Evolutionary conservation across 2,888 invertebrate genomes (phyloP), one percentile per base, ranked within the genome.

Genomic region (Pomacea canaliculata): DNA sequence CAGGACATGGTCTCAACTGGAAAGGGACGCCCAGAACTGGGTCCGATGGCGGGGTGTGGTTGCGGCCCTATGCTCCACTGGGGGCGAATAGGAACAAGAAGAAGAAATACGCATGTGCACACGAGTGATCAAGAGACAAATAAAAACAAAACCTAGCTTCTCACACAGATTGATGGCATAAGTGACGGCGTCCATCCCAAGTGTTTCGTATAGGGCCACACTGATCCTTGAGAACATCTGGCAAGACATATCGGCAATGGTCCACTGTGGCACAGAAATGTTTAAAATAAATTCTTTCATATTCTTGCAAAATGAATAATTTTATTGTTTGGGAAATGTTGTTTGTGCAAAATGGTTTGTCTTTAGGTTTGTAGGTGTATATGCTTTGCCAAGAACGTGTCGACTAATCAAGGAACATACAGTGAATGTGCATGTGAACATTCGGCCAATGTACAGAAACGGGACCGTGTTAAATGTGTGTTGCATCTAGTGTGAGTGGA

Each of bases 161-260:
- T 89, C 92, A 87, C 87, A 94, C 93, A 97, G 97, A 91, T 96
- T 95, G 49, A 86, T 84, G 78, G 86, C 84, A 76, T 81, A 86
- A 62, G 77, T 78, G 69, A 84, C 86, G 19, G 87, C 86, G 18
- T 87, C 85, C 12, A 83, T 71, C 12, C 89, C 89, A 83, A 98
- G 93, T 8, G 98, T 98, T 91, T 99, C 99, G 91, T 99, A 98
- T 78, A 99, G 93, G 74, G 98, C 98, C 82, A 98, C 96, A 84
- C 97, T 94, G 75, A 97, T 97, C 94, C 98, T 94, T 85, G 96
- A 97, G 92, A 95, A 98, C 90, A 95, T 95, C 92, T 97, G 97
- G 82, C 96, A 95, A 4, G 94, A 97, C 91, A 98, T 97, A 91
- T 98, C 98, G 74, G 96, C 94, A 87, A 98, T 93, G 82, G 98